Conservation (phyloP, 2,113 vertebrate genomes). For the Sardina pilchardus region DNA sequence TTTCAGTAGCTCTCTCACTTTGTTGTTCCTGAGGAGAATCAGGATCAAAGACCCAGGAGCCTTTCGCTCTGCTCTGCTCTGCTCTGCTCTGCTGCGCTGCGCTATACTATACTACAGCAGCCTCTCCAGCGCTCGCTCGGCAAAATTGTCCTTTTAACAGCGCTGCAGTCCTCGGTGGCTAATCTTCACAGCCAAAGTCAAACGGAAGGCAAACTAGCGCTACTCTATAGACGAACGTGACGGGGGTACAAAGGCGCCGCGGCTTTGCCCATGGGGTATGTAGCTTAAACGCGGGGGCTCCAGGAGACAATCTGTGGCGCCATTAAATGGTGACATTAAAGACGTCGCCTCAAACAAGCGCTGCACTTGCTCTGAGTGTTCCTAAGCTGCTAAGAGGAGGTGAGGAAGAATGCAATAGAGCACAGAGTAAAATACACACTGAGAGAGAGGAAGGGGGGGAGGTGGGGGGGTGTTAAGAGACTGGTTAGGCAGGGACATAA, state of each 20-base stretch:
- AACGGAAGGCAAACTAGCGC: conserved; percentile 68
- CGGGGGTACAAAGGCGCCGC: conserved; percentile 24
- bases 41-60: conserved; percentile 27
- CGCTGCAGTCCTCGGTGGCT: conserved; percentile 62
- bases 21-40: conserved; percentile 53
- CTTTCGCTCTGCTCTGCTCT: conserved; percentile 23
- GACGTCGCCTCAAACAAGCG: conserved; percentile 34
- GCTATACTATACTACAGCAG: conserved; percentile 53
- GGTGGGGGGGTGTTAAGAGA: too few species aligned
- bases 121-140: background rate
- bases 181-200: conserved; percentile 71
- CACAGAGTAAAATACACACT: background rate
- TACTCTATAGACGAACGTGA: conserved; percentile 42
- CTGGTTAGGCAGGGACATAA: background rate
- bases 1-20: conserved; percentile 38
- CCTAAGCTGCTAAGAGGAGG: background rate
- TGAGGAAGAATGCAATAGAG: too few species aligned
- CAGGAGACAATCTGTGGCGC: background rate
- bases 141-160: conserved; percentile 61
- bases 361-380: conserved; percentile 16
- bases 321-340: background rate
- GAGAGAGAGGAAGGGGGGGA: background rate
- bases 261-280: background rate
- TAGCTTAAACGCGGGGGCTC: background rate
- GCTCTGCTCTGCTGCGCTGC: conserved; percentile 22